Evolutionary conservation across 2,113 vertebrate species (phyloP).

Genomic region (Toxotes chatareus): DNA sequence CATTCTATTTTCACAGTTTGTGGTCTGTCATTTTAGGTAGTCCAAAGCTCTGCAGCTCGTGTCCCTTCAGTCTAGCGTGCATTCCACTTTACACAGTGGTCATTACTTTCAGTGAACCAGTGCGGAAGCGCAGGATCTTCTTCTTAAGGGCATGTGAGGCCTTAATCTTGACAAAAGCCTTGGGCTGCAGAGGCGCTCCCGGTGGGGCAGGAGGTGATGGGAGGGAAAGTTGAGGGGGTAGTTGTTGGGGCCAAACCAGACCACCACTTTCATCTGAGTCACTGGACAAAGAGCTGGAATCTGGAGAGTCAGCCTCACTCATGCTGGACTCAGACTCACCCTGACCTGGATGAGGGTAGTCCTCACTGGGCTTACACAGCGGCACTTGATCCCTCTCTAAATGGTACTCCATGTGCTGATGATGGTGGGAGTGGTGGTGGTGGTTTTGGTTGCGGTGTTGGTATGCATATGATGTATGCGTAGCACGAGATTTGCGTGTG

Average conservation of each 20-base stretch:
- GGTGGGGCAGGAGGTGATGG: constrained; percentile 68
- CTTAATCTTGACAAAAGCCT: constrained; percentile 92
- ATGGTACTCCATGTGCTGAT: constrained; percentile 68
- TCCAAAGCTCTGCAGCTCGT: not conserved
- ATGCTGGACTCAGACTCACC: constrained; percentile 85
- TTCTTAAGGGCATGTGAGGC: constrained; percentile 93
- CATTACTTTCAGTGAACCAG: constrained; percentile 92
- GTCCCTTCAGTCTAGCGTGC: not conserved
- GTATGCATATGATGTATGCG: constrained; percentile 61
- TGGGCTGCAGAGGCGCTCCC: constrained; percentile 81
- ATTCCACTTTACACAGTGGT: constrained; percentile 85
- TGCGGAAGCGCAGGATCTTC: constrained; percentile 91
- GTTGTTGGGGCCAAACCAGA: constrained; percentile 91
- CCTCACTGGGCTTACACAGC: constrained; percentile 55
- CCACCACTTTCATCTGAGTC: constrained; percentile 90
- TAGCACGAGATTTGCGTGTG: constrained; percentile 67
- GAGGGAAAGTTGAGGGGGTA: constrained; percentile 80
- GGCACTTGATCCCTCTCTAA: constrained; percentile 68
- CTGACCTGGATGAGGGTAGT: constrained; percentile 58
- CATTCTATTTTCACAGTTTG: constrained; percentile 1
- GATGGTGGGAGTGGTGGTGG: constrained; percentile 48
- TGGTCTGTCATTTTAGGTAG: not conserved
- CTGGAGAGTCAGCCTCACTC: constrained; percentile 86
- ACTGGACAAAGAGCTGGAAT: constrained; percentile 87
- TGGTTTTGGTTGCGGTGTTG: constrained; percentile 57